Percentiles rank a stretch among this genome's conserved stretches.
These are phyloP conservation scores for Fundulus diaphanus DNA, from an alignment of 2,797 vertebrate species.

Conservation along the genomic window DNA sequence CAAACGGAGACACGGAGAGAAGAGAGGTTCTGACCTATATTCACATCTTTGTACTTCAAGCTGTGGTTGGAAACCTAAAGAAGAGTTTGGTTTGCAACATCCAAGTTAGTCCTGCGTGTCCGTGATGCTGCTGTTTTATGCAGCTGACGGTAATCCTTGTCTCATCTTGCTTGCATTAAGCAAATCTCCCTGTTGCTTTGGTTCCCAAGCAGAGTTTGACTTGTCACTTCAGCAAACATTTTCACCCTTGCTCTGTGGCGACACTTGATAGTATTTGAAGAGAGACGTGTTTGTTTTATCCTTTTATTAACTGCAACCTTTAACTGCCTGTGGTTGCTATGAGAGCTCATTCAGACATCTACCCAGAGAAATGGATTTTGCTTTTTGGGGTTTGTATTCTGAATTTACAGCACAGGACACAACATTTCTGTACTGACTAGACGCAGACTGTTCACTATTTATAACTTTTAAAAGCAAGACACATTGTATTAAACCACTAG, in stretches of 20 bases:
- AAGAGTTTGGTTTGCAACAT: constrained; percentile 34
- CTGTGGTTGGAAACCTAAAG: constrained; percentile 45
- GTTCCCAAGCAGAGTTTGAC: constrained; percentile 30
- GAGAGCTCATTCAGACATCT: neutral
- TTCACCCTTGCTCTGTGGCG: constrained; percentile 34
- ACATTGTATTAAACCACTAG: neutral
- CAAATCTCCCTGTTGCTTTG: constrained; percentile 43
- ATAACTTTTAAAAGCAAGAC: neutral
- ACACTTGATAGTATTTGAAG: constrained; percentile 33
- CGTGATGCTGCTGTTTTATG: constrained; percentile 26
- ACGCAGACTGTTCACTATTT: neutral
- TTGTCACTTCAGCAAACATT: constrained; percentile 19
- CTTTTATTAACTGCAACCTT: neutral
- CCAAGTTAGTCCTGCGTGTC: constrained; percentile 23
- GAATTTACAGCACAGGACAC: neutral
- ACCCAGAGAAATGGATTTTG: neutral
- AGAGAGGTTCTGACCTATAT: constrained; percentile 40
- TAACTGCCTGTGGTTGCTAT: neutral
- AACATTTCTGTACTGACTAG: neutral
- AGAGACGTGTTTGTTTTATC: constrained; percentile 15
- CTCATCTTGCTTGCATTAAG: constrained; percentile 43
- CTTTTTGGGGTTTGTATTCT: neutral
- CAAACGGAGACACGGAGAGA: constrained; percentile 39
- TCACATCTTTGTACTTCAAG: constrained; percentile 30
- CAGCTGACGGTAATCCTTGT: constrained; percentile 42